Percentiles rank a stretch among this genome's conserved stretches.
phyloP scores from a whole-genome alignment of 2,797 vertebrate genomes.

The Enteromius anoplus region DNA sequence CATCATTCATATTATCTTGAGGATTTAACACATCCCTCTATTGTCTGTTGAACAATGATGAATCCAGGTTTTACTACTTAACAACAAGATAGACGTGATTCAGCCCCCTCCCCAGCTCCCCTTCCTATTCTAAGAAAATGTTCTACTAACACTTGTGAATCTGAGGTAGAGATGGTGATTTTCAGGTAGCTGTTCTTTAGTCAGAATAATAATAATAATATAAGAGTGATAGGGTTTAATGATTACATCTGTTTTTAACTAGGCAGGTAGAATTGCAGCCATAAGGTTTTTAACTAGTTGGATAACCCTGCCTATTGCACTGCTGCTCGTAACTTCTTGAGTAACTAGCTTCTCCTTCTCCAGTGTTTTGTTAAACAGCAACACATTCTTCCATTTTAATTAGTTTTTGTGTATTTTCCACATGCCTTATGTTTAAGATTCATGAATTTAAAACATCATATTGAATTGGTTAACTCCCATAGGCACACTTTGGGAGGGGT shows the following conservation, averaged over 20 bases:
- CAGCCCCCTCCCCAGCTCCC: too few species aligned
- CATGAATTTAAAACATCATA: neutral
- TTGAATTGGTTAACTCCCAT: neutral
- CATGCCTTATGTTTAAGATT: neutral
- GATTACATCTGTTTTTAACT: neutral
- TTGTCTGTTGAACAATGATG: neutral
- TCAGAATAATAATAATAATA: conserved; percentile 1
- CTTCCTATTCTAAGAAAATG: conserved; percentile 22
- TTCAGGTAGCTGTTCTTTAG: neutral
- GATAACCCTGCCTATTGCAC: neutral
- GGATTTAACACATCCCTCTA: neutral
- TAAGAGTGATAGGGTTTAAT: conserved; percentile 34
- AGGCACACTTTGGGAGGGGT: neutral
- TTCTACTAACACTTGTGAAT: conserved; percentile 25
- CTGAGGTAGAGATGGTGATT: neutral
- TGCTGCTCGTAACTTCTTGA: neutral
- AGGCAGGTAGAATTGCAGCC: neutral
- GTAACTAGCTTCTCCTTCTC: neutral
- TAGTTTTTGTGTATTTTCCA: neutral
- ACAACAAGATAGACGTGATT: too few species aligned
- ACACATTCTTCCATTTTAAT: neutral
- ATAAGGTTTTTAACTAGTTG: neutral
- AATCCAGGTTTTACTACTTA: neutral
- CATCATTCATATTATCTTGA: neutral
- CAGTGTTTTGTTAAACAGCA: conserved; percentile 40